Base-by-base conservation (phyloP, 2,888 invertebrate species). In the Busseola fusca region DNA sequence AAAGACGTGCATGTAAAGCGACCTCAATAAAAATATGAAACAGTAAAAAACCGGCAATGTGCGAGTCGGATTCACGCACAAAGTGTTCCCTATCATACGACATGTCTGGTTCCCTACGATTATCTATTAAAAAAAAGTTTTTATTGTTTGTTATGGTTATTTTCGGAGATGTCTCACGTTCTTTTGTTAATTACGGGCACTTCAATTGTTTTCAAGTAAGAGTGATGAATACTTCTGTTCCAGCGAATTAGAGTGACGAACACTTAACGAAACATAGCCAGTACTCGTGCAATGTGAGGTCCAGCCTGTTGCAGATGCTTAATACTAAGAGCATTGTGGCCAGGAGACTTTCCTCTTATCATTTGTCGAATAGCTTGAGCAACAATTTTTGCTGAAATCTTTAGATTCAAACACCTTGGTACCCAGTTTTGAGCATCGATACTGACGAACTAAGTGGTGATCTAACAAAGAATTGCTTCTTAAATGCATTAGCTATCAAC, bases 401-500 rank as follows among this genome's bases (percentile, higher is more conserved):
- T 62, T 48, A 62, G 30, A 18, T 54, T 54, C 34, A 25, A 54
- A 25, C n/a, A 37, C 52, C 40, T 54, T 37, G 37, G 25, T 37
- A 64, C 34, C 37, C 64, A 64, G 64, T 37, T 54, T 40, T 54
- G 64, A 54, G 54, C 27, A 64, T 21, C 64, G 27, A 54, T 10
- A 27, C 27, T 1, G 54, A 40, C 14, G 40, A 54, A 54, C 64
- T 54, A 40, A 56, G 64, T 30, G 56, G 54, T 42, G 54, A 64
- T 54, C 54, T 54, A 27, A 56, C 64, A 64, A 56, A 56, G 21
- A 56, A 64, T 42, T 64, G n/a, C 1, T 59, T 25, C 18, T 42
- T 59, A 59, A 59, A 59, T 30, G 1, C 25, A 25, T 18, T 42
- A 27, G 56, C 45, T 57, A 34, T 25, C 52, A 25, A 18, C 25